Evolutionary conservation across 2,113 vertebrate genomes (phyloP), one percentile per base, ranked within the genome.

Genomic region (Sander lucioperca): DNA sequence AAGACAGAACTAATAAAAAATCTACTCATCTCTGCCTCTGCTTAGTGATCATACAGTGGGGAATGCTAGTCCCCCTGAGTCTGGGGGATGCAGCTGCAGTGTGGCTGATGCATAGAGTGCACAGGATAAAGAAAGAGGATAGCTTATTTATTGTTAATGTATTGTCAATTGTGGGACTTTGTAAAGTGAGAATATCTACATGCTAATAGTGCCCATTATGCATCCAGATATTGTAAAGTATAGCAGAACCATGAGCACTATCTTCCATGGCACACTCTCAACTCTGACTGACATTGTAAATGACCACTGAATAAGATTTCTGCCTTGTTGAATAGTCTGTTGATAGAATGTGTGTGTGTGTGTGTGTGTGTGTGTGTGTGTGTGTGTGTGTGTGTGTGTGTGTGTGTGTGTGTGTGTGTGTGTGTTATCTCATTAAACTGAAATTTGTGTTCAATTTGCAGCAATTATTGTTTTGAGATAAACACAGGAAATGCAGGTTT

Each of bases 401-500:
- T n/a, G n/a, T n/a, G n/a, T n/a, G n/a, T n/a, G n/a, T n/a, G n/a
- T n/a, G 36, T 39, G 36, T 65, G 48, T 36, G 59, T 10, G 19
- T 62, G 45, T 53, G 30, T 30, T 43, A 54, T 62, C 67, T 51
- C 68, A 78, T 83, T 85, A 72, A 77, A 87, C 59, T 54, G n/a
- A 70, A 74, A 82, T 76, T 39, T 68, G 53, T 79, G 62, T 83
- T 75, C 47, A 64, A 70, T 74, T 86, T 80, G 50, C 39, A 82
- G 45, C 51, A 74, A 66, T 83, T 78, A 76, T 63, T 76, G 48
- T 75, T 80, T 77, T 54, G 62, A 33, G 53, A 64, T 67, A 66
- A 73, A 83, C 69, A 79, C 79, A 67, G 59, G 61, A 71, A 48
- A 80, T 62, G 62, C 33, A 27, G 53, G 67, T 83, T 89, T 90